Conservation (phyloP, 1,140 invertebrate genomes). For the Lordiphosa collinella region DNA sequence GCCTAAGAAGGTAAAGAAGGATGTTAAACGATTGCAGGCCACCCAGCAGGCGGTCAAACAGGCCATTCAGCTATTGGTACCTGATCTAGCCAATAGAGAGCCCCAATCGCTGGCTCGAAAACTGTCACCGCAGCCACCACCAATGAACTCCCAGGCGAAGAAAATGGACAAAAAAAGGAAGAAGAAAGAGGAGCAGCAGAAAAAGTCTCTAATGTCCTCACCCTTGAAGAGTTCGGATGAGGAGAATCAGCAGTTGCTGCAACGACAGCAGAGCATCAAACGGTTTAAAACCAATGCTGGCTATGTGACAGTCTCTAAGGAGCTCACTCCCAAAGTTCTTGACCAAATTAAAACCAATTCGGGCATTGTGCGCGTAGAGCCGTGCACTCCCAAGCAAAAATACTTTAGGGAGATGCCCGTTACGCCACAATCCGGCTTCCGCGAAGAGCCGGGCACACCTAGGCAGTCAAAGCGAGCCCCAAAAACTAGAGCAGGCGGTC, state of each 20-base stretch:
- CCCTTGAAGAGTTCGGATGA: slow-evolving; percentile 58
- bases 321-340: neutral
- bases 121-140: slow-evolving; percentile 5
- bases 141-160: neutral
- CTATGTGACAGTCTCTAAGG: slow-evolving; percentile 26
- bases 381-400: slow-evolving; percentile 50
- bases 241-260: slow-evolving; percentile 30
- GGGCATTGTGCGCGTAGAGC: slow-evolving; percentile 57
- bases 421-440: slow-evolving; percentile 33
- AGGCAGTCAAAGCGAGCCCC: neutral
- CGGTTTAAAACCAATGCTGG: slow-evolving; percentile 49
- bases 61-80: slow-evolving; percentile 2
- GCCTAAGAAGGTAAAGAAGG: slow-evolving; percentile 4
- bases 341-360: slow-evolving; percentile 36
- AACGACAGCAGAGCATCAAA: neutral
- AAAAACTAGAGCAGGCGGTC: neutral
- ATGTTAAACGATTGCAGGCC: slow-evolving; percentile 12
- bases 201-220: slow-evolving; percentile 14
- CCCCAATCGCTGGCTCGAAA: neutral
- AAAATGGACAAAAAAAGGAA: neutral
- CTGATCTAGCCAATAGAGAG: neutral
- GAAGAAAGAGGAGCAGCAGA: slow-evolving; percentile 15
- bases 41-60: slow-evolving; percentile 2
- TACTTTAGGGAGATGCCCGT: slow-evolving; percentile 47
- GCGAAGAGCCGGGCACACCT: slow-evolving; percentile 5